A percentile compares a stretch with the other conserved stretches of the same genome.
Conservation (phyloP, 1,140 invertebrate genomes). For the Sycobia sp. region DNA sequence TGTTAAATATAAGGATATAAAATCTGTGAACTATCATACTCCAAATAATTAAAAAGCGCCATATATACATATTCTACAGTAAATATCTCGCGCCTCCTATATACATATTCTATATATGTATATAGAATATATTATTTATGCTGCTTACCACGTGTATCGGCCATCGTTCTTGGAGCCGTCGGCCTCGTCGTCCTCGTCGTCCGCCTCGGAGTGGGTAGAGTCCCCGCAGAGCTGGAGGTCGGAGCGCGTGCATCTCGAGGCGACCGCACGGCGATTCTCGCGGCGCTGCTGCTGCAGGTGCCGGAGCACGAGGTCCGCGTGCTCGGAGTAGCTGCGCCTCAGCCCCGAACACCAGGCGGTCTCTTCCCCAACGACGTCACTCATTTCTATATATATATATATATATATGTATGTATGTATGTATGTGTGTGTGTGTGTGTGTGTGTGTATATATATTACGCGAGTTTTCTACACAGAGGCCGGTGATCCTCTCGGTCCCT, state of each 20-base stretch:
- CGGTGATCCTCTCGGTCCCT: no score
- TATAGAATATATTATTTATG: no score
- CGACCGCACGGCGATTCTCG: not conserved
- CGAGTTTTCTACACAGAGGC: no score
- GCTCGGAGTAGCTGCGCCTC: constrained; percentile 23
- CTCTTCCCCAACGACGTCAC: no score
- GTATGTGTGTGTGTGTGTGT: constrained; percentile 10
- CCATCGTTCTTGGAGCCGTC: no score
- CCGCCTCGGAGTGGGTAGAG: constrained; percentile 28
- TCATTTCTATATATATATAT: not conserved
- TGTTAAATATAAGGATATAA: no score
- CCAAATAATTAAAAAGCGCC: no score
- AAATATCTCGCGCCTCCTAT: no score
- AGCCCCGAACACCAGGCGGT: constrained; percentile 8
- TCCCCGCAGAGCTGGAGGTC: constrained; percentile 19
- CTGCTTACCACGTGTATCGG: no score
- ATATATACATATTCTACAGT: no score
- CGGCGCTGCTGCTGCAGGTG: constrained; percentile 8
- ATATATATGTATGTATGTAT: constrained; percentile 29
- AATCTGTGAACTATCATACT: no score
- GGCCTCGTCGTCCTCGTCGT: constrained; percentile 24
- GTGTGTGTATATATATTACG: not conserved
- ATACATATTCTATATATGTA: no score
- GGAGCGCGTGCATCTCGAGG: constrained; percentile 28
- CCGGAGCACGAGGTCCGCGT: constrained; percentile 17